Evolutionary conservation across 2,888 invertebrate genomes (phyloP), one percentile per base, ranked within the genome.

Genomic region (Drosophila flavopinicola): DNA sequence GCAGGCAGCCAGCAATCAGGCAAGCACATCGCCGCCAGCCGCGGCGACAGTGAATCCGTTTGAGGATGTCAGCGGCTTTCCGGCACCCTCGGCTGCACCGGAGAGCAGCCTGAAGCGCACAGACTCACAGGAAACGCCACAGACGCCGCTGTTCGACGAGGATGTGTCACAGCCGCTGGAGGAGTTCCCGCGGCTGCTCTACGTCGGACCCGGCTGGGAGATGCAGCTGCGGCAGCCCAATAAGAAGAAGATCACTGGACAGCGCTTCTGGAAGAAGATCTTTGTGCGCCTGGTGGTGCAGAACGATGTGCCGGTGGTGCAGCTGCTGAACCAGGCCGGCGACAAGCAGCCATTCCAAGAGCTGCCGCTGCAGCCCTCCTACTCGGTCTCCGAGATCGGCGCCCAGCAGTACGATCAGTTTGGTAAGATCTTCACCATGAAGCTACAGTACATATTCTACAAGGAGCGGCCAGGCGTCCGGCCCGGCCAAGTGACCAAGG

Each of bases 331-430:
- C 90, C 94, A 94, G 76, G 94, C 94, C 51, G 94, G 94, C 1
- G 97, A 98, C 89, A 96, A 96, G 90, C 97, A 98, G 90, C 96
- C 98, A 0, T 97, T 98, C 92, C 98, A 99, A 92, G 99, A 99
- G 92, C 92, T 99, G 75, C 98, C 98, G 0, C 92, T 98, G 72
- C 97, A 98, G 91, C 95, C 98, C 1, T 98, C 97, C 90, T 99
- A 99, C 92, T 98, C 98, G 1, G 95, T 98, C 39, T 98, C 98
- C 3, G 98, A 98, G 66, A 95, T 98, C 42, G 96, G 96, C 45
- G 97, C 98, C 29, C 99, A 99, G 92, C 99, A 99, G 91, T 99
- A 97, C 90, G 99, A 99, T 92, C 97, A 98, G 91, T 99, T 96
- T 90, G 99, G 99, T 25, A 99, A 99, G 92, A 99, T 99, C 83